Conservation (phyloP, 2,797 vertebrate species). For the Decapterus maruadsi region DNA sequence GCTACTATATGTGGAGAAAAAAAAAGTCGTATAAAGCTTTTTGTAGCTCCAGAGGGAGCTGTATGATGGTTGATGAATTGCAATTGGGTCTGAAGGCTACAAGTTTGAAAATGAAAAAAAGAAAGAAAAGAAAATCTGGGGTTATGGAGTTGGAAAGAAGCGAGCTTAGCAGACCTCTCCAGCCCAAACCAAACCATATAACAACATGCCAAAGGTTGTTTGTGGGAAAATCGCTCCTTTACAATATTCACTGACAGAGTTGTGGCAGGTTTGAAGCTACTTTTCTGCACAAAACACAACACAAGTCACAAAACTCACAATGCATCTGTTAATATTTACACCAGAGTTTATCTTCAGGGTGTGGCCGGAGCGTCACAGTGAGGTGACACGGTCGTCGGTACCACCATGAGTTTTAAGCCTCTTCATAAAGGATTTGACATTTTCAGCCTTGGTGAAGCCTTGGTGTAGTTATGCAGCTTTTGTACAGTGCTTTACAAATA, state of each 20-base stretch:
- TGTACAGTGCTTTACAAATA: background rate
- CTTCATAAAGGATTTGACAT: background rate
- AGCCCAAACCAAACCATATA: background rate
- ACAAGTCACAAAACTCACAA: background rate
- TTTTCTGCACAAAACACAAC: background rate
- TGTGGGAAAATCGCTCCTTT: background rate
- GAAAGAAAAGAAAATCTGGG: background rate
- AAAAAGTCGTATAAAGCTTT: background rate
- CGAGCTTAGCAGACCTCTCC: background rate
- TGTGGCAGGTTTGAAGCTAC: background rate
- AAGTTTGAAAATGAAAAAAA: too few species aligned
- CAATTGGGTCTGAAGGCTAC: background rate
- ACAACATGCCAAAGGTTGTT: background rate
- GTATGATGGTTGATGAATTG: background rate
- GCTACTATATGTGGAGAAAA: background rate
- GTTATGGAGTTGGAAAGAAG: background rate
- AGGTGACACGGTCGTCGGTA: too few species aligned
- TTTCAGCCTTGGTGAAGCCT: background rate
- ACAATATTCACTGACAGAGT: conserved; percentile 10
- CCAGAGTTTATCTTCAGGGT: background rate
- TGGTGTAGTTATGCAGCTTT: background rate
- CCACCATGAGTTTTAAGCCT: too few species aligned
- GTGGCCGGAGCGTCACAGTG: background rate
- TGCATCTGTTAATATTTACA: background rate
- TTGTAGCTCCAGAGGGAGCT: background rate